Conservation (phyloP, 2,113 vertebrate species). For the Hipposideros armiger region DNA sequence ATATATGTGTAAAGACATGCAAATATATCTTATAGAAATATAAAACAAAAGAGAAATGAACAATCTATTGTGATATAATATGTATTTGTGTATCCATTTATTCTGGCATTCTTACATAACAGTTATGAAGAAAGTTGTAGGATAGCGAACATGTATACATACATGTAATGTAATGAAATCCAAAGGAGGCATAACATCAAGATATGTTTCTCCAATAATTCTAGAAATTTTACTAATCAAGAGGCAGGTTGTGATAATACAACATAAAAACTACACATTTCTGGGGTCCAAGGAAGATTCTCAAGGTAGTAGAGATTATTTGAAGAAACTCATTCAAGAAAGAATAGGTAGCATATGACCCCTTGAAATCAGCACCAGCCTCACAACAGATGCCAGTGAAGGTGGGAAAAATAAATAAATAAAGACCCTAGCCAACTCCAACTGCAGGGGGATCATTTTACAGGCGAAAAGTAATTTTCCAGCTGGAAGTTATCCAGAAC, state of each 20-base stretch:
- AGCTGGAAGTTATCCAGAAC: slow-evolving; percentile 69
- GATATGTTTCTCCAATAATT: background rate
- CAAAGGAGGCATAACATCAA: background rate
- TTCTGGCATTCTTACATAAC: background rate
- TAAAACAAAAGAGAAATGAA: background rate
- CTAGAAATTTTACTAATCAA: background rate
- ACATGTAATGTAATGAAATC: background rate
- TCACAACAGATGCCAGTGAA: background rate
- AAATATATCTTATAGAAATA: background rate
- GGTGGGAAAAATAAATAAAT: slow-evolving; percentile 44
- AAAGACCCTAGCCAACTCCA: background rate
- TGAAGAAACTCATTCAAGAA: background rate
- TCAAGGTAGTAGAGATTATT: background rate
- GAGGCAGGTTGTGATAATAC: background rate
- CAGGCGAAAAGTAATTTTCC: slow-evolving; percentile 72
- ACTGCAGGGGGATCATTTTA: slow-evolving; percentile 40
- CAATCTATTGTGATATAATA: background rate
- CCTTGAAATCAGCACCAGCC: background rate
- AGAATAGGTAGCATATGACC: background rate
- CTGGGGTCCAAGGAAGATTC: background rate
- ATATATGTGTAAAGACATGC: background rate
- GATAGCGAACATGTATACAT: background rate
- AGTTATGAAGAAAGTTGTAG: background rate
- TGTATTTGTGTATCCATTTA: background rate
- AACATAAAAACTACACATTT: background rate